These are phyloP conservation scores for Drosophila jambulina DNA, from an alignment of 1,140 invertebrate genomes.

Conservation along the genomic window DNA sequence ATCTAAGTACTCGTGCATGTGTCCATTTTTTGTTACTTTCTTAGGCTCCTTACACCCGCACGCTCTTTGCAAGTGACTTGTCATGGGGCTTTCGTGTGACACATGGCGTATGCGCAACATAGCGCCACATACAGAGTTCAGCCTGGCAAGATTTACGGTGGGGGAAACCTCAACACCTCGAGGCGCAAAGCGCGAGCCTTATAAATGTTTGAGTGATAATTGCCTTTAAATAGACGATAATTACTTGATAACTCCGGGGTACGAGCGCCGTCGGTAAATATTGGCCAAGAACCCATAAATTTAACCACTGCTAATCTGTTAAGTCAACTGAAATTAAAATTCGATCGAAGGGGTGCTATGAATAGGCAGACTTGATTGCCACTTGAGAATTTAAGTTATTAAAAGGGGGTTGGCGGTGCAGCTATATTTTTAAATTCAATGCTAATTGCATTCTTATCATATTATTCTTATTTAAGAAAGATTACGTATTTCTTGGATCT, in stretches of 20 bases:
- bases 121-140: not conserved
- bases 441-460: slow-evolving; percentile 35
- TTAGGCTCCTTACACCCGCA: slow-evolving; percentile 12
- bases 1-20: slow-evolving; percentile 44
- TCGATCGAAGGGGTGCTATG: slow-evolving; percentile 34
- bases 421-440: slow-evolving; percentile 5
- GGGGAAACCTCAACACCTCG: not conserved
- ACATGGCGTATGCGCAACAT: slow-evolving; percentile 66
- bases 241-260: slow-evolving; percentile 39
- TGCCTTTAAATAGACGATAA: slow-evolving; percentile 51
- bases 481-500: not conserved
- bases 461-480: not conserved
- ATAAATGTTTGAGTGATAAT: slow-evolving; percentile 38
- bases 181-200: slow-evolving; percentile 19
- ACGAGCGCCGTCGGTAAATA: slow-evolving; percentile 37
- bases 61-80: slow-evolving; percentile 45
- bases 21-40: slow-evolving; percentile 28
- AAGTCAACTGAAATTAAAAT: slow-evolving; percentile 42
- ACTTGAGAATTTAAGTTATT: slow-evolving; percentile 30
- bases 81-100: slow-evolving; percentile 58
- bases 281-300: slow-evolving; percentile 39
- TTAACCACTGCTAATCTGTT: slow-evolving; percentile 32
- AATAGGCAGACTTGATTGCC: slow-evolving; percentile 51
- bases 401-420: not conserved
- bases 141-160: slow-evolving; percentile 26